Conservation (phyloP, 2,797 vertebrate genomes). For the Propithecus perrieri region DNA sequence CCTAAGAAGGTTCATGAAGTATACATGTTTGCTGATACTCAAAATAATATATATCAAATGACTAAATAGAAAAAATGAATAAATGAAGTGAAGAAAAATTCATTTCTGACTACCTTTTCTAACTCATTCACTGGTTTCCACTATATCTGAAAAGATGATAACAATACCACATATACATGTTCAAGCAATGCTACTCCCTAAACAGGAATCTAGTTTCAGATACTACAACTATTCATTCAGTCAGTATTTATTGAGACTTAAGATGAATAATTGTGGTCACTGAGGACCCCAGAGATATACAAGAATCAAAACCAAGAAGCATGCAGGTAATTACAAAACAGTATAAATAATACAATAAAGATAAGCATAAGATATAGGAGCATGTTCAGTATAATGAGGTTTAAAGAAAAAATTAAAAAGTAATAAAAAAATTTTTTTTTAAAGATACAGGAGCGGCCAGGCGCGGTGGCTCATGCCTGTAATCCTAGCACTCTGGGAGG, state of each 20-base stretch:
- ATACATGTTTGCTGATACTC: not conserved
- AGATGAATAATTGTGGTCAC: not conserved
- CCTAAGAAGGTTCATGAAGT: not conserved
- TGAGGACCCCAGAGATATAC: not conserved
- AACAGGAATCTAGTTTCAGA: slow-evolving; percentile 14
- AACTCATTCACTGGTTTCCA: not conserved
- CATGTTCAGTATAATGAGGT: too few relatives aligned
- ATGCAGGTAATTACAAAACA: not conserved
- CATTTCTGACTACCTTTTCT: not conserved
- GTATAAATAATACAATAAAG: not conserved
- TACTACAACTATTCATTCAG: not conserved
- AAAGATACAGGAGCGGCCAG: not conserved
- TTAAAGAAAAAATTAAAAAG: too few relatives aligned
- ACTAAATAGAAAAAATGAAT: not conserved
- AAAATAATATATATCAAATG: not conserved
- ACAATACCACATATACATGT: not conserved
- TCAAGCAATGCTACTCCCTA: not conserved
- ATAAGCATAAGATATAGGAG: not conserved
- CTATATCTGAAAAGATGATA: not conserved
- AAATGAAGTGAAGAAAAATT: not conserved
- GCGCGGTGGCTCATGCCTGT: too few relatives aligned
- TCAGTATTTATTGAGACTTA: slow-evolving; percentile 3
- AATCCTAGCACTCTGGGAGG: too few relatives aligned
- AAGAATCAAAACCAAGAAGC: not conserved
- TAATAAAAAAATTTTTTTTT: too few relatives aligned